Evolutionary conservation across 2,113 vertebrate genomes (phyloP), one percentile per base, ranked within the genome.

Genomic region (Athene cunicularia): DNA sequence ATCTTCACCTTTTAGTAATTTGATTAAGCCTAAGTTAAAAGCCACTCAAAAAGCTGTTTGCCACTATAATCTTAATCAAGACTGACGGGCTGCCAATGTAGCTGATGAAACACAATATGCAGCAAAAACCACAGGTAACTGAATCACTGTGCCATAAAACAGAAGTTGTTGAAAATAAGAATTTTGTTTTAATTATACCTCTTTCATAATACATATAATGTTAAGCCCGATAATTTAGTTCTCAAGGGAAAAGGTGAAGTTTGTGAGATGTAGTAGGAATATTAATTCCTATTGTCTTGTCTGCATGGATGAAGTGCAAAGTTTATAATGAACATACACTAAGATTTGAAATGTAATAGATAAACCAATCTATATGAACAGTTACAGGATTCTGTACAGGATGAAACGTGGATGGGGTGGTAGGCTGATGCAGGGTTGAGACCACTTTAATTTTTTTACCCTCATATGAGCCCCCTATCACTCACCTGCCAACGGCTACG

Each of bases 21-120:
- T 86, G 73, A 90, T 52, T 35, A 97, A 90, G 85, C 75, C 71
- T 80, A 66, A 45, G n/a, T 80, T 88, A 95, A 97, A 95, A 96
- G 88, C 60, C 50, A 84, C 47, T 72, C 50, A 50, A 67, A 88
- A 49, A 90, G 9, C 30, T 92, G 32, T 93, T 97, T 41, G 11
- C 52, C 50, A 80, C 47, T 58, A 39, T 53, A 68, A 68, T 37
- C 50, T 94, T 91, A 72, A 86, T 43, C 39, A 93, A 91, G 41
- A 64, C 5, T 41, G 35, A 32, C 5, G 27, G 53, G 56, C 41
- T 76, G 39, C 59, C 45, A 53, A 2, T 20, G 45, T 5, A 94
- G 47, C n/a, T 62, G 50, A 80, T 62, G 58, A 86, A 93, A 66
- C 8, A 21, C 47, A 94, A 41, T 8, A 37, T 8, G 28, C 53